phyloP scores from a whole-genome alignment of 2,888 invertebrate species.

The Shargacucullia verbasci region DNA sequence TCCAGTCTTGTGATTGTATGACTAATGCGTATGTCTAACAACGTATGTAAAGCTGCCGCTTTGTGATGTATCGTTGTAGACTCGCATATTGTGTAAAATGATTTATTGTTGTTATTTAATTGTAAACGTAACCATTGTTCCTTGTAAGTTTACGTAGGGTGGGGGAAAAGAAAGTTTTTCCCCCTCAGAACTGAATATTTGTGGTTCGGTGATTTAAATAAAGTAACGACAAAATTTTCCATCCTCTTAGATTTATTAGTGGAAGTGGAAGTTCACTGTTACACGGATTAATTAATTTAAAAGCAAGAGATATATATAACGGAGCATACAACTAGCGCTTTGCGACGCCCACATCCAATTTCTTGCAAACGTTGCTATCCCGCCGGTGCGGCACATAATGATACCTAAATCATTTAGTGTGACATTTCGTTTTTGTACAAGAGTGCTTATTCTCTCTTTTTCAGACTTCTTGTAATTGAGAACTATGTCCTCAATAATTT shows the following conservation, averaged over 20 bases:
- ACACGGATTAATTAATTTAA: slow-evolving; percentile 49
- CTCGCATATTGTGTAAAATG: slow-evolving; percentile 48
- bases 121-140: slow-evolving; percentile 19
- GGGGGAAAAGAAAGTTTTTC: slow-evolving; percentile 8
- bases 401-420: slow-evolving; percentile 57
- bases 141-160: slow-evolving; percentile 7
- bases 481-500: slow-evolving; percentile 35
- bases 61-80: slow-evolving; percentile 39
- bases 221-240: slow-evolving; percentile 3
- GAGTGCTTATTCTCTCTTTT: slow-evolving; percentile 32
- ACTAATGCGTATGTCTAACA: slow-evolving; percentile 62
- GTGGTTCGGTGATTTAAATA: slow-evolving; percentile 11
- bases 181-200: slow-evolving; percentile 1
- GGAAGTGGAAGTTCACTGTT: slow-evolving; percentile 33
- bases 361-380: slow-evolving; percentile 50
- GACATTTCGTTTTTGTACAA: slow-evolving; percentile 49
- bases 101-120: slow-evolving; percentile 51
- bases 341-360: slow-evolving; percentile 58
- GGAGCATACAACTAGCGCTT: slow-evolving; percentile 45
- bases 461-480: slow-evolving; percentile 24
- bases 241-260: slow-evolving; percentile 32
- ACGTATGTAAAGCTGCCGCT: slow-evolving; percentile 40
- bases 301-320: slow-evolving; percentile 44
- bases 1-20: slow-evolving; percentile 63
- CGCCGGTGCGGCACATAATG: slow-evolving; percentile 42